Percentiles rank a stretch among this genome's conserved stretches.
Conservation (phyloP, 2,113 vertebrate genomes). For the Pomatostomus ruficeps region DNA sequence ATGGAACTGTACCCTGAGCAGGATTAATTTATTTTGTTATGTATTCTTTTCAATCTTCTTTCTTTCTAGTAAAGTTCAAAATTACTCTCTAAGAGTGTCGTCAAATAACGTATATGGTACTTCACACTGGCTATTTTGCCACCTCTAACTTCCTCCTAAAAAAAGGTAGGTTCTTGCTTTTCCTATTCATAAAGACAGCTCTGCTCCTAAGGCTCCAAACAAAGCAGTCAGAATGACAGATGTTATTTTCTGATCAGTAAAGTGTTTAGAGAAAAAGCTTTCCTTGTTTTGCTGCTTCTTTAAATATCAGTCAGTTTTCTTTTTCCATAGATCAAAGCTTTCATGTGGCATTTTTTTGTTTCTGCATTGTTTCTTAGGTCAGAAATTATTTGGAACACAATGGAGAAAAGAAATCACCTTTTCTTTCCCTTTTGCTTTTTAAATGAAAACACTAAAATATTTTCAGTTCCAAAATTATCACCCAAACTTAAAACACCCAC, state of each 20-base stretch:
- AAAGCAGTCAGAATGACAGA: neutral
- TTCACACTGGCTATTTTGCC: neutral
- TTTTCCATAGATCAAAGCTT: slow-evolving; percentile 6
- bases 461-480: neutral
- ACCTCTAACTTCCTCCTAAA: neutral
- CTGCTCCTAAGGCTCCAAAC: neutral
- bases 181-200: neutral
- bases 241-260: slow-evolving; percentile 16
- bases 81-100: neutral
- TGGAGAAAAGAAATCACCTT: neutral
- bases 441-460: neutral
- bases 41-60: neutral
- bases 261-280: neutral
- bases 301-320: slow-evolving; percentile 12
- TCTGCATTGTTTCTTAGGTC: slow-evolving; percentile 17
- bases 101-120: neutral
- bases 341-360: neutral
- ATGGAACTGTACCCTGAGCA: neutral
- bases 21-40: neutral
- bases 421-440: neutral
- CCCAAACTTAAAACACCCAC: neutral
- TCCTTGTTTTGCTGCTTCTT: neutral
- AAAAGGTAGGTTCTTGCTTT: neutral
- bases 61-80: neutral
- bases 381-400: slow-evolving; percentile 10